A percentile compares a stretch with the other conserved stretches of the same genome.
Evolutionary conservation across 2,797 vertebrate genomes (phyloP).

Genomic region (Danionella dracula): DNA sequence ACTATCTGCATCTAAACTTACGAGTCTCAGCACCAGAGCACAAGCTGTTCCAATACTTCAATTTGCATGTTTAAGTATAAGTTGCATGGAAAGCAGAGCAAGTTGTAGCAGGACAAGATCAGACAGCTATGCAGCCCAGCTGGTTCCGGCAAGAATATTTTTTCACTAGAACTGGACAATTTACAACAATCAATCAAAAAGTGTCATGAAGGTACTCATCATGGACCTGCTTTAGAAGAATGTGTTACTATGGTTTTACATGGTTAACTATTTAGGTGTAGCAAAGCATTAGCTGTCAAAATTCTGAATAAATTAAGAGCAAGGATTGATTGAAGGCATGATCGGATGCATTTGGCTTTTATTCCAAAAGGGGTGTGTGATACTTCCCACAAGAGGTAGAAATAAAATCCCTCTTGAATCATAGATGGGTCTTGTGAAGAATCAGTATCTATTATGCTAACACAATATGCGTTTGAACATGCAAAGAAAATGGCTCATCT

Average conservation of each 20-base stretch:
- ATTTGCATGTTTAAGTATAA: background rate
- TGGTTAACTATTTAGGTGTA: background rate
- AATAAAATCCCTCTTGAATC: background rate
- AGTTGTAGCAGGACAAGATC: constrained; percentile 44
- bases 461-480: no score
- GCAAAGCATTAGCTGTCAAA: background rate
- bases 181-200: background rate
- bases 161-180: background rate
- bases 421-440: no score
- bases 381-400: background rate
- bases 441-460: background rate
- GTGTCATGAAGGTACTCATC: background rate
- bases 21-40: background rate
- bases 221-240: background rate
- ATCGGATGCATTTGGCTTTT: no score
- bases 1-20: background rate
- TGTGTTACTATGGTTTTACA: no score
- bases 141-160: constrained; percentile 43
- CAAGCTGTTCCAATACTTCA: background rate
- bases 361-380: no score
- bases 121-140: constrained; percentile 46
- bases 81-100: background rate
- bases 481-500: no score
- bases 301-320: no score
- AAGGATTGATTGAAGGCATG: no score